Percentiles rank a stretch among this genome's conserved stretches.
These are phyloP conservation scores for Zootoca vivipara DNA, from an alignment of 2,113 vertebrate genomes.

Conservation along the genomic window DNA sequence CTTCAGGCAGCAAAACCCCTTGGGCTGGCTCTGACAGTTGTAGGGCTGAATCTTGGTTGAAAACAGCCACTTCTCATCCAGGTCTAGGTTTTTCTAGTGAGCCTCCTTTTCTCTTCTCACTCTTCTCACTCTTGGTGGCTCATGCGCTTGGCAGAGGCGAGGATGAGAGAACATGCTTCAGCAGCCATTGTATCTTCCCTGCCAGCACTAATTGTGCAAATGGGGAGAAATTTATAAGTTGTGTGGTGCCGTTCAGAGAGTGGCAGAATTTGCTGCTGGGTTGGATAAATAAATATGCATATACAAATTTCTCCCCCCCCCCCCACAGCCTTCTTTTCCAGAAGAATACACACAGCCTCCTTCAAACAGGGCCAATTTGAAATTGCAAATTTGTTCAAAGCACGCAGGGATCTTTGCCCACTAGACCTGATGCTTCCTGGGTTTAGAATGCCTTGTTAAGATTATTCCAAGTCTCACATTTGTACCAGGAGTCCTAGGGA, in stretches of 20 bases:
- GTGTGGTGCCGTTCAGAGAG: constrained; percentile 46
- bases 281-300: constrained; percentile 64
- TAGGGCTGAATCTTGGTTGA: not conserved
- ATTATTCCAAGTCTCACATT: constrained; percentile 9
- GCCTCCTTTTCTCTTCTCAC: not conserved
- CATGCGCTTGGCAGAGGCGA: constrained; percentile 23
- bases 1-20: too few relatives aligned
- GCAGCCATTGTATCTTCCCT: constrained; percentile 44
- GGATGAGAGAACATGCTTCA: constrained; percentile 38
- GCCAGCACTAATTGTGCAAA: constrained; percentile 64
- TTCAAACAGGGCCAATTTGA: constrained; percentile 60
- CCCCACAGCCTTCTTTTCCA: not conserved
- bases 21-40: too few relatives aligned
- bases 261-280: constrained; percentile 52
- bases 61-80: not conserved
- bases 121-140: not conserved
- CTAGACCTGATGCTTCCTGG: not conserved
- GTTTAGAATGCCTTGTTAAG: not conserved
- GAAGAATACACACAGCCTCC: constrained; percentile 25
- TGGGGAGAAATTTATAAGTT: constrained; percentile 61
- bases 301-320: constrained; percentile 56
- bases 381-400: constrained; percentile 57
- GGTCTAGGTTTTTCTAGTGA: not conserved
- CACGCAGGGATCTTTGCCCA: constrained; percentile 50
- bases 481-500: not conserved